Percentiles rank a stretch among this genome's conserved stretches.
Conservation (phyloP, 2,888 invertebrate species). For the Diplazon laetatorius region DNA sequence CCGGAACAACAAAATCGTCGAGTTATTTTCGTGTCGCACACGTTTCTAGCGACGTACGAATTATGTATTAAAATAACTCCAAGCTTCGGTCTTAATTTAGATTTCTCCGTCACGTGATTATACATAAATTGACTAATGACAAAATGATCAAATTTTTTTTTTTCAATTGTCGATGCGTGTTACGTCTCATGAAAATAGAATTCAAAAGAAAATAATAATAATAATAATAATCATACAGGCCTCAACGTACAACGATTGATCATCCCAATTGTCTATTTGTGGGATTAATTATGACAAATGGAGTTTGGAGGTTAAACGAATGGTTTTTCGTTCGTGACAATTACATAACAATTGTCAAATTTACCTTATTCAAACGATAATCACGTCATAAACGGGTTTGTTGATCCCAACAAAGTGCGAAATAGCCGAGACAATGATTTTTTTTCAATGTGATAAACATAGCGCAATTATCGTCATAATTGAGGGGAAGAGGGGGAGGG, state of each 20-base stretch:
- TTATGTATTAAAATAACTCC: slow-evolving; percentile 55
- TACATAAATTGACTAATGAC: no score
- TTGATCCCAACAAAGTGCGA: not conserved
- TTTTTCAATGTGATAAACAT: slow-evolving; percentile 54
- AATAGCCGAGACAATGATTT: not conserved
- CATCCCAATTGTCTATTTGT: no score
- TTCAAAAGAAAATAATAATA: no score
- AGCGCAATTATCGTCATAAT: slow-evolving; percentile 54
- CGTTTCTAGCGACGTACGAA: slow-evolving; percentile 24
- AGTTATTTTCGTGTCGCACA: slow-evolving; percentile 12
- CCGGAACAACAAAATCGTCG: slow-evolving; percentile 11
- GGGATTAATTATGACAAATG: slow-evolving; percentile 40
- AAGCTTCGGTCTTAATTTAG: slow-evolving; percentile 56
- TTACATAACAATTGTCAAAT: slow-evolving; percentile 62
- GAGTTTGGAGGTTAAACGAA: slow-evolving; percentile 47
- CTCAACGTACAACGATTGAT: not conserved
- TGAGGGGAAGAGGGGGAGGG: no score
- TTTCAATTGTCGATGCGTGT: slow-evolving; percentile 40
- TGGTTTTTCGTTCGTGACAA: slow-evolving; percentile 56
- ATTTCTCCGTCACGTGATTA: slow-evolving; percentile 51
- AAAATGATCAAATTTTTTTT: slow-evolving; percentile 28
- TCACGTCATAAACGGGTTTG: slow-evolving; percentile 4
- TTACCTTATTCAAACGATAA: not conserved
- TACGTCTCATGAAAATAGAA: not conserved
- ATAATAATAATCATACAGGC: no score